Conservation (phyloP, 2,888 invertebrate species). For the Drosophila vallismaia region DNA sequence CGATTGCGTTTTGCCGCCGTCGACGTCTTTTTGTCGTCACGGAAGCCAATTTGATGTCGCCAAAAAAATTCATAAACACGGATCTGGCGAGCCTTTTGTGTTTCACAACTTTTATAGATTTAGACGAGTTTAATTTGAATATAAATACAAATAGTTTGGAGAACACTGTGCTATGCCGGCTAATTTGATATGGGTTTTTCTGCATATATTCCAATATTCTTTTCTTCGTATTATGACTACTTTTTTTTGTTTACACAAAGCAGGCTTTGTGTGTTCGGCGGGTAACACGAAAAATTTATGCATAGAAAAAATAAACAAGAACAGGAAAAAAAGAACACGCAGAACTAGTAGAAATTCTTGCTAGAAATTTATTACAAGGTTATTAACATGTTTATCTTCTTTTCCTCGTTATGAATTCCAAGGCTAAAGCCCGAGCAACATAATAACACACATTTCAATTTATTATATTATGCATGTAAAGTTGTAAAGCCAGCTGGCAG, state of each 20-base stretch:
- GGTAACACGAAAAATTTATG: slow-evolving; percentile 53
- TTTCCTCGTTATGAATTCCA: slow-evolving; percentile 73
- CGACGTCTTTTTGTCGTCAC: slow-evolving; percentile 63
- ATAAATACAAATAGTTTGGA: slow-evolving; percentile 72
- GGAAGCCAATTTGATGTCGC: slow-evolving; percentile 61
- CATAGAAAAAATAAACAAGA: slow-evolving; percentile 36
- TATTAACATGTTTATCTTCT: slow-evolving; percentile 76
- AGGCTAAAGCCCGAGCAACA: slow-evolving; percentile 60
- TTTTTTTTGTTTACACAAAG: slow-evolving; percentile 13
- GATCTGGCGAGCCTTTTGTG: slow-evolving; percentile 73
- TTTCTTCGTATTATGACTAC: slow-evolving; percentile 13
- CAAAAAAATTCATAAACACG: slow-evolving; percentile 71
- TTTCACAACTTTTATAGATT: slow-evolving; percentile 73
- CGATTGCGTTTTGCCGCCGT: slow-evolving; percentile 75
- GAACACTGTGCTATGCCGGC: slow-evolving; percentile 67
- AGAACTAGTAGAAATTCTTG: slow-evolving; percentile 70
- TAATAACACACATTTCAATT: slow-evolving; percentile 76
- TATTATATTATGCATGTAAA: slow-evolving; percentile 60
- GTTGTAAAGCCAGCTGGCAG: slow-evolving; percentile 44
- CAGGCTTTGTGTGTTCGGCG: slow-evolving; percentile 3
- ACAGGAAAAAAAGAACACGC: slow-evolving; percentile 19
- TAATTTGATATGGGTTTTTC: slow-evolving; percentile 62
- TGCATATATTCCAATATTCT: slow-evolving; percentile 23
- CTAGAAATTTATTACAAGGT: slow-evolving; percentile 76
- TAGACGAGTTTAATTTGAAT: slow-evolving; percentile 78